A percentile compares a stretch with the other conserved stretches of the same genome.
Evolutionary conservation across 2,113 vertebrate genomes (phyloP).

Genomic region (Prinia subflava): DNA sequence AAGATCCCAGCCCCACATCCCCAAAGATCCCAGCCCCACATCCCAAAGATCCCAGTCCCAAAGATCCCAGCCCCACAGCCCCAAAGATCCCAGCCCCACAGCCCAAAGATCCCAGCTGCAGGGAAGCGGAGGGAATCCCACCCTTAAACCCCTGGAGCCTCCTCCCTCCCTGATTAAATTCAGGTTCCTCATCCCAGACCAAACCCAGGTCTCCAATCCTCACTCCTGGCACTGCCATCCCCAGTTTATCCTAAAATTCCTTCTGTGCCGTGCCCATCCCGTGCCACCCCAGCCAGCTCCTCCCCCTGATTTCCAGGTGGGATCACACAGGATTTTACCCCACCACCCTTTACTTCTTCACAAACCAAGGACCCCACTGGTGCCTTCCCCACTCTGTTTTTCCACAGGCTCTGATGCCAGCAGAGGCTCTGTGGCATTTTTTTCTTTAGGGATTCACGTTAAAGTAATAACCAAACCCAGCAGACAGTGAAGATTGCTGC

Average conservation of each 20-base stretch:
- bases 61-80: too few species aligned
- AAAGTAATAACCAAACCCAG: accelerated
- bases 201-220: background rate
- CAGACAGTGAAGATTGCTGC: background rate
- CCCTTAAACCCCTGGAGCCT: too few species aligned
- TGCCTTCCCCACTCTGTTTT: background rate
- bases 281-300: background rate
- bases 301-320: accelerated
- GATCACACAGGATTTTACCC: background rate
- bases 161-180: too few species aligned
- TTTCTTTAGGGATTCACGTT: background rate
- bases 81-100: background rate
- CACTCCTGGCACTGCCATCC: background rate
- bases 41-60: background rate
- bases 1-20: background rate
- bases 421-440: background rate
- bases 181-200: accelerated
- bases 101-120: background rate
- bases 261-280: background rate
- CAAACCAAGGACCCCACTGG: background rate
- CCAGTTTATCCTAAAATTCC: accelerated
- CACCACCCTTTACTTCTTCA: background rate
- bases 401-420: background rate
- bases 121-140: background rate
- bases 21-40: background rate